Base-by-base conservation (phyloP, 2,797 vertebrate genomes). In the Gambelia wislizenii region DNA sequence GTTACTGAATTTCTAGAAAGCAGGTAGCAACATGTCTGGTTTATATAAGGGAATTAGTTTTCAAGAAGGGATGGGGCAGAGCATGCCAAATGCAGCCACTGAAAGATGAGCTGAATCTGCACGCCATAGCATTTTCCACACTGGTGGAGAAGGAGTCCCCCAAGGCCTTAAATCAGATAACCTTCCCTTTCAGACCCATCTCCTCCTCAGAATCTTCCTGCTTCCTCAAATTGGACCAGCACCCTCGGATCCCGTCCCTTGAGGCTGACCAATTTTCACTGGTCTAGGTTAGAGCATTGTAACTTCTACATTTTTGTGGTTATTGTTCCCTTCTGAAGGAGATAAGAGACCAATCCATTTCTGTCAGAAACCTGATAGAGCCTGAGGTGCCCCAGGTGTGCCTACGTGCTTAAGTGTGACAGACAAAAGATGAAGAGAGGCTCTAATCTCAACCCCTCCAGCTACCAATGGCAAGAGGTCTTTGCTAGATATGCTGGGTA, bases 351-450 rank as follows among this genome's bases (percentile, higher is more conserved):
- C 67, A 64, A 86, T 67, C 9, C 18, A 89, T 75, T 82, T 86
- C 84, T 86, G 89, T 56, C 89, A 83, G 84, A 82, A 33, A 75
- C 74, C 56, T 89, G 89, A 81, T 74, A 47, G 69, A 16, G 25
- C 70, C 84, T 47, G 84, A 85, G 33, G 54, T 42, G 69, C 69
- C 78, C 12, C 83, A 30, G 84, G 89, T 83, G n/a, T 81, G 84
- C 79, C 84, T 89, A 89, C 89, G 84, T 89, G 89, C 89, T 44
- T 76, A 76, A 77, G 20, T 86, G 89, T 77, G 84, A 86, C 84
- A 83, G 61, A 77, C 82, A 44, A 76, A 30, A 76, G 70, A 33
- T 70, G 61, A 72, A 89, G 67, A 42, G 36, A 82, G 27, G 69
- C 56, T 54, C 52, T 86, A 49, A 89, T 76, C 88, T 75, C 56